phyloP scores from a whole-genome alignment of 30 jellyfish, hydroid and myxozoan genomes.

The Pelagia noctiluca region DNA sequence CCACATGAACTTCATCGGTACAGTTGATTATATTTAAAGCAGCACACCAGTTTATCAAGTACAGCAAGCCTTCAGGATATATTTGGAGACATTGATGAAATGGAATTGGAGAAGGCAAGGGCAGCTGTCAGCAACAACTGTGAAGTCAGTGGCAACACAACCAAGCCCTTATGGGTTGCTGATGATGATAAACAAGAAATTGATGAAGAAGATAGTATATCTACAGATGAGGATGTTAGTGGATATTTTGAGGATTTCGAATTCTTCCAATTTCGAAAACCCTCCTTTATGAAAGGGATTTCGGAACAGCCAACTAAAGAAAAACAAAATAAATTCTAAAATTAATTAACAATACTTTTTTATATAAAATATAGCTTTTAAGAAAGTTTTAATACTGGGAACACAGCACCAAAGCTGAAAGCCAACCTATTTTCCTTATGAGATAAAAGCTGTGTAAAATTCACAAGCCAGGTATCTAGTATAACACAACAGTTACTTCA shows the following conservation, averaged over 20 bases:
- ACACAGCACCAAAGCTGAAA: no score
- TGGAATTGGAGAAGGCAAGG: conserved; percentile 6
- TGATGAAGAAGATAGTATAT: not conserved
- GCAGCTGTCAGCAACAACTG: conserved; percentile 8
- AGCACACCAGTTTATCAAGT: conserved; percentile 3
- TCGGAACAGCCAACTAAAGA: no score
- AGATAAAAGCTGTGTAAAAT: no score
- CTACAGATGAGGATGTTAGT: not conserved
- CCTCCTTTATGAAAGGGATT: not conserved
- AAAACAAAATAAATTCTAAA: no score
- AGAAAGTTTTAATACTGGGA: no score
- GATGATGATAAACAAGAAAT: conserved; percentile 3
- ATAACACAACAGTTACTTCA: no score
- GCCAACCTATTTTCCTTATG: no score
- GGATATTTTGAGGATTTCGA: conserved; percentile 4
- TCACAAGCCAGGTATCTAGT: no score
- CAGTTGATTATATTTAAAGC: conserved; percentile 21
- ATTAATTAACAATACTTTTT: no score
- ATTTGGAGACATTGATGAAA: conserved; percentile 5
- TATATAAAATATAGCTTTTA: no score
- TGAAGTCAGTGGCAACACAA: not conserved
- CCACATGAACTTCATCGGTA: conserved; percentile 8
- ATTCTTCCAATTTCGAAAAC: no score
- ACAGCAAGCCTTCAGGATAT: conserved; percentile 13
- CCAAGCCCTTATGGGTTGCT: conserved; percentile 7